Conservation (phyloP, 2,113 vertebrate genomes). For the Connochaetes taurinus region DNA sequence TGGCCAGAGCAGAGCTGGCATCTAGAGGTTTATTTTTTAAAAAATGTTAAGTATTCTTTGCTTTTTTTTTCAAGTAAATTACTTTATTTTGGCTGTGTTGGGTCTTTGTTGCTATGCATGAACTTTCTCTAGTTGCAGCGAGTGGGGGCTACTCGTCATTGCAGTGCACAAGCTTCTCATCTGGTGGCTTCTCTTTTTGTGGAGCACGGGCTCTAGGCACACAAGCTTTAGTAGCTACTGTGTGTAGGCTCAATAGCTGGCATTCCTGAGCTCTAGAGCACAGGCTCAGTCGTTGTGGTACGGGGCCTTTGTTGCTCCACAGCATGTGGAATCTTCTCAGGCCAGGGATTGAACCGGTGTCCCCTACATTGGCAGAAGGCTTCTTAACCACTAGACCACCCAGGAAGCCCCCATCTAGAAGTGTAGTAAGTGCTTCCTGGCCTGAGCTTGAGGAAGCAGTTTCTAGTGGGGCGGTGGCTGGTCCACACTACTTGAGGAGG, state of each 20-base stretch:
- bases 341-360: background rate
- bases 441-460: background rate
- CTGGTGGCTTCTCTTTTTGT: background rate
- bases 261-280: background rate
- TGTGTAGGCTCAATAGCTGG: background rate
- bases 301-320: background rate
- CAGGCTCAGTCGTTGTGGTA: background rate
- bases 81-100: background rate
- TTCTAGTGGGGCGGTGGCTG: background rate
- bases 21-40: background rate
- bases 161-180: accelerated
- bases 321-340: background rate
- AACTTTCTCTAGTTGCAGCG: background rate
- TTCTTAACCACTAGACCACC: background rate
- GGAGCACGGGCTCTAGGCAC: background rate
- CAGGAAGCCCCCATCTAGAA: background rate
- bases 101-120: background rate
- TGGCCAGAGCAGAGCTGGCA: background rate
- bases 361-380: background rate
- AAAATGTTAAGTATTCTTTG: background rate
- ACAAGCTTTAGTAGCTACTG: background rate
- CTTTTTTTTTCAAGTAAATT: background rate
- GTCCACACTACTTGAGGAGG: background rate
- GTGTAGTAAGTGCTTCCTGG: background rate
- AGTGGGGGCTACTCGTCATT: background rate